Conservation (phyloP, 1,140 invertebrate genomes). For the Drosophila ercepeae region DNA sequence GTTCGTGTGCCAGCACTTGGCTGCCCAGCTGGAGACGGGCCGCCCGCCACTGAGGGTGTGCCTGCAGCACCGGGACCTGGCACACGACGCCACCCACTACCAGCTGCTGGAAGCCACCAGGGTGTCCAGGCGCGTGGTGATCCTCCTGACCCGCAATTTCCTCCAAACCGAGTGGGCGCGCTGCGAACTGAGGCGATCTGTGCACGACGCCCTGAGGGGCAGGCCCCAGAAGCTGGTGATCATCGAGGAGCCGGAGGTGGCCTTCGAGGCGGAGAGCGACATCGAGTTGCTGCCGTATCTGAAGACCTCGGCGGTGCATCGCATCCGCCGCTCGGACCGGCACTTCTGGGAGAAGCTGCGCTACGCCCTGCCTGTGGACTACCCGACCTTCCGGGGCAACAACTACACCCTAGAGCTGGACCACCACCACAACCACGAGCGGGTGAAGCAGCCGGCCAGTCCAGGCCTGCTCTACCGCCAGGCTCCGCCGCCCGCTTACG, state of each 20-base stretch:
- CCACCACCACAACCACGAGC: conserved; percentile 85
- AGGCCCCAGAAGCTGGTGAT: conserved; percentile 93
- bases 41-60: conserved; percentile 90
- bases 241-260: conserved; percentile 90
- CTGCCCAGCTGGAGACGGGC: conserved; percentile 92
- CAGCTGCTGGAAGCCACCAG: conserved; percentile 93
- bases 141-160: conserved; percentile 92
- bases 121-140: conserved; percentile 90
- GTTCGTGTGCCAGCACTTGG: conserved; percentile 92
- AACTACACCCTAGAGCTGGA: conserved; percentile 85
- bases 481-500: conserved; percentile 83
- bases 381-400: conserved; percentile 86
- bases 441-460: conserved; percentile 86
- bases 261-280: conserved; percentile 90
- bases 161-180: conserved; percentile 94
- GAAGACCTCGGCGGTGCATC: conserved; percentile 92
- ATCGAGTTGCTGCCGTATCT: conserved; percentile 94
- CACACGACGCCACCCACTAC: conserved; percentile 86
- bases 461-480: conserved; percentile 83
- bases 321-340: conserved; percentile 93
- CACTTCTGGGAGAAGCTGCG: conserved; percentile 95
- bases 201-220: conserved; percentile 92
- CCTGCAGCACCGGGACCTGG: conserved; percentile 92
- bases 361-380: conserved; percentile 91
- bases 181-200: conserved; percentile 91